Conservation (phyloP, 1,140 invertebrate genomes). For the Calosoma granatense region DNA sequence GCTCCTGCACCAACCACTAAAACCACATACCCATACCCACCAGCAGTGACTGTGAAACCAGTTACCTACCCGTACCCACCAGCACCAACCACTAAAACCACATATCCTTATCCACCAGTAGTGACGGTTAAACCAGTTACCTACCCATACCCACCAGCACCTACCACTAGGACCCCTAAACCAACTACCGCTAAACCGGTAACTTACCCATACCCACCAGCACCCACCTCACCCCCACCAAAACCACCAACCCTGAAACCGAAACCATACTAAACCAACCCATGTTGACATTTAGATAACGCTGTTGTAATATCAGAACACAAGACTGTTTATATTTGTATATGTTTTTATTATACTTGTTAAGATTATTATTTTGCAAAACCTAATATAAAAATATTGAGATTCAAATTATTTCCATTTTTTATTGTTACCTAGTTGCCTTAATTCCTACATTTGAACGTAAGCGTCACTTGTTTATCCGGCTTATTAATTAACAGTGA, state of each 20-base stretch:
- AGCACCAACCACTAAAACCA: neutral
- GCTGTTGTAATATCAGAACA: no score
- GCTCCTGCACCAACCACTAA: neutral
- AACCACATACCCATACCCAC: neutral
- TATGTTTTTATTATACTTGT: neutral
- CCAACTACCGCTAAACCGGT: neutral
- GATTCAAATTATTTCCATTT: neutral
- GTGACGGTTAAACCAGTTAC: neutral
- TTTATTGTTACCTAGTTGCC: neutral
- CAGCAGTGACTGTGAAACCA: neutral
- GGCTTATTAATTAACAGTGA: slow-evolving; percentile 73
- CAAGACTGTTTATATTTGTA: neutral
- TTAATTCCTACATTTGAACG: slow-evolving; percentile 35
- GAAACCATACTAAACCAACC: neutral
- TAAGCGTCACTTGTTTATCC: slow-evolving; percentile 53
- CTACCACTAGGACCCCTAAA: neutral
- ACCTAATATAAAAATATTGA: neutral
- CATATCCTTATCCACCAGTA: neutral
- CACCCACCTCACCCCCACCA: neutral
- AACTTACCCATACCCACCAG: neutral
- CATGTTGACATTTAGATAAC: no score
- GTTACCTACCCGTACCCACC: neutral
- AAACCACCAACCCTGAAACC: neutral
- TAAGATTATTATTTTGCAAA: neutral
- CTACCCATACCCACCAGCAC: neutral